These are phyloP conservation scores for Oryctolagus cuniculus DNA, from an alignment of 2,113 vertebrate species.

Conservation along the genomic window DNA sequence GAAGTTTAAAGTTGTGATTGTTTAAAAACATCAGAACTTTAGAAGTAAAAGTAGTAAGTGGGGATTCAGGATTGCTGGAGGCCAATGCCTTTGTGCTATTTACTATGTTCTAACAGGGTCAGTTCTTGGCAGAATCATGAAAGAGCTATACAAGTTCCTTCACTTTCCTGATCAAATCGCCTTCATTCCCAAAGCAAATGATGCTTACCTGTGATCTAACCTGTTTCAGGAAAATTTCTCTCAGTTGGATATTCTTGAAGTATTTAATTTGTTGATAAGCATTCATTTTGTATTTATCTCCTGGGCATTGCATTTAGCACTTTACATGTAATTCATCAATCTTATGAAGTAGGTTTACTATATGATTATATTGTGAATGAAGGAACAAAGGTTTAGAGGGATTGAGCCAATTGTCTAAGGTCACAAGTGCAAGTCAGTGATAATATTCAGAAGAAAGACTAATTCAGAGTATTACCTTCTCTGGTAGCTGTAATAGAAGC, in stretches of 20 bases:
- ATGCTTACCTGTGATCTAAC: neutral
- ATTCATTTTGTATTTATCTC: neutral
- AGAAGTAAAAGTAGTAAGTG: neutral
- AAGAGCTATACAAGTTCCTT: neutral
- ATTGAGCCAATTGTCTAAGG: neutral
- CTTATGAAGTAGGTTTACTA: neutral
- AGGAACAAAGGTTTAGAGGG: neutral
- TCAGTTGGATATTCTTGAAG: slow-evolving; percentile 16
- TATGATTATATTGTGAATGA: neutral
- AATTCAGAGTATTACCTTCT: neutral
- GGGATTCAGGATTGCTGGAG: slow-evolving; percentile 17
- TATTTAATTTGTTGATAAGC: neutral
- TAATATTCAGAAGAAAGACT: neutral
- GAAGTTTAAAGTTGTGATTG: slow-evolving; percentile 63
- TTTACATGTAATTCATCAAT: slow-evolving; percentile 16
- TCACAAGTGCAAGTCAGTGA: neutral
- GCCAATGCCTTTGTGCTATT: slow-evolving; percentile 50
- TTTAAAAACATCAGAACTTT: slow-evolving; percentile 48
- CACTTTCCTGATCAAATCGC: slow-evolving; percentile 24
- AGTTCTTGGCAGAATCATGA: neutral
- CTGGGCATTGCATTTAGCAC: neutral
- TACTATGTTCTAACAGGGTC: slow-evolving; percentile 27
- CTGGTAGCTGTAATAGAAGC: neutral
- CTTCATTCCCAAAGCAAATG: neutral
- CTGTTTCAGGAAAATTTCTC: neutral